phyloP scores from a whole-genome alignment of 1,140 invertebrate genomes.

The Danaus plexippus region DNA sequence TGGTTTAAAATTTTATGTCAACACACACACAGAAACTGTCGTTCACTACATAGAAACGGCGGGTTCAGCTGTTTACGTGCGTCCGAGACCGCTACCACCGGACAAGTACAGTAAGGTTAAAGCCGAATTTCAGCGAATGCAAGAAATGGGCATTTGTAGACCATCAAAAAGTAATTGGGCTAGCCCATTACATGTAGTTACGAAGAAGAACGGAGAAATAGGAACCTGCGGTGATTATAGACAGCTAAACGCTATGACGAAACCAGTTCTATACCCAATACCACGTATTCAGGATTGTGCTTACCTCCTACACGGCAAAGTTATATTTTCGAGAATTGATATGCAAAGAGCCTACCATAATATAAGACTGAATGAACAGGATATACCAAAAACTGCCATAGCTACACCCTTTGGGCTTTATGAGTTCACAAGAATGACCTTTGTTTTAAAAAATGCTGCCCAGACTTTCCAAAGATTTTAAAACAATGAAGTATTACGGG shows the following conservation, averaged over 20 bases:
- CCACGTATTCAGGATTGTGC: constrained; percentile 12
- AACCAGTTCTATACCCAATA: constrained; percentile 13
- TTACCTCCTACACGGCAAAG: constrained; percentile 1
- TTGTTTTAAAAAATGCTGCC: constrained; percentile 8
- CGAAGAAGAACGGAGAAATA: too few species aligned
- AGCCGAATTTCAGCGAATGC: too few species aligned
- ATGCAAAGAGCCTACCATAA: constrained; percentile 11
- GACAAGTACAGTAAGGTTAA: too few species aligned
- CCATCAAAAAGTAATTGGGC: too few species aligned
- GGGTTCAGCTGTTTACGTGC: background rate
- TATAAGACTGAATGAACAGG: constrained; percentile 10
- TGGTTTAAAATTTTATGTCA: constrained; percentile 6
- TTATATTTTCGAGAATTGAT: too few species aligned
- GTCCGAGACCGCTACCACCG: constrained; percentile 1
- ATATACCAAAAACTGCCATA: too few species aligned
- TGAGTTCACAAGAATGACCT: constrained; percentile 10
- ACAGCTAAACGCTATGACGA: constrained; percentile 12
- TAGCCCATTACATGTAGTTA: too few species aligned
- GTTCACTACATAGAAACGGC: constrained; percentile 2
- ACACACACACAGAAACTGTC: too few species aligned
- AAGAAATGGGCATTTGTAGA: too few species aligned
- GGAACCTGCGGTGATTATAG: too few species aligned
- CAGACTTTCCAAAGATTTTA: constrained; percentile 12
- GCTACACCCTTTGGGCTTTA: too few species aligned
- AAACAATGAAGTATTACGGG: background rate